Conservation (phyloP, 2,113 vertebrate genomes). For the Sialia sialis region DNA sequence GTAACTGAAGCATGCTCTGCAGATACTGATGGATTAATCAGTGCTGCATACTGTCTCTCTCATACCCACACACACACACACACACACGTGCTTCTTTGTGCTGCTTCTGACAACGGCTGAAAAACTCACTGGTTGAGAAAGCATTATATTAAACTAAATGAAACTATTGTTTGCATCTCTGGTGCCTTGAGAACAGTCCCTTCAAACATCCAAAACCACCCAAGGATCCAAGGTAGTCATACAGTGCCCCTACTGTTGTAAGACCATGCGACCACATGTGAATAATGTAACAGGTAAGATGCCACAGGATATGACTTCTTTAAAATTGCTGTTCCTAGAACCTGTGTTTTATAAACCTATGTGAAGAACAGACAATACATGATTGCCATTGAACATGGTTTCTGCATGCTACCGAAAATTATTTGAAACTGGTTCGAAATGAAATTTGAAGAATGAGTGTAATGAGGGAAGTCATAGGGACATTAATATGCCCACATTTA, state of each 20-base stretch:
- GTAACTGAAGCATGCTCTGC: background rate
- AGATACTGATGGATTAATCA: background rate
- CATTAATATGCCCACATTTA: background rate
- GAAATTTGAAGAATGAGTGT: background rate
- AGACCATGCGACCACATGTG: background rate
- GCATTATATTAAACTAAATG: background rate
- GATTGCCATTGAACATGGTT: background rate
- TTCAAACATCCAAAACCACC: background rate
- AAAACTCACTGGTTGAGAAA: background rate
- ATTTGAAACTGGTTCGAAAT: background rate
- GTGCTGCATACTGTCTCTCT: background rate
- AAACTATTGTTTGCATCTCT: background rate
- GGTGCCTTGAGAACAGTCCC: background rate
- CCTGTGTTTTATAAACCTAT: background rate
- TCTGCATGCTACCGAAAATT: background rate
- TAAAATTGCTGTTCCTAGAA: background rate
- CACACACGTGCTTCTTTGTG: accelerated
- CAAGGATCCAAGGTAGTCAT: background rate
- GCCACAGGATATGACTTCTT: background rate
- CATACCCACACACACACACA: no score
- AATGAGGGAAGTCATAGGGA: background rate
- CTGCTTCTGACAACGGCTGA: background rate
- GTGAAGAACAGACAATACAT: background rate
- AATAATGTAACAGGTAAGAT: background rate
- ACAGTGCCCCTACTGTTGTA: background rate